Evolutionary conservation across 2,113 vertebrate species (phyloP), one percentile per base, ranked within the genome.

Genomic region (Gallinago media): DNA sequence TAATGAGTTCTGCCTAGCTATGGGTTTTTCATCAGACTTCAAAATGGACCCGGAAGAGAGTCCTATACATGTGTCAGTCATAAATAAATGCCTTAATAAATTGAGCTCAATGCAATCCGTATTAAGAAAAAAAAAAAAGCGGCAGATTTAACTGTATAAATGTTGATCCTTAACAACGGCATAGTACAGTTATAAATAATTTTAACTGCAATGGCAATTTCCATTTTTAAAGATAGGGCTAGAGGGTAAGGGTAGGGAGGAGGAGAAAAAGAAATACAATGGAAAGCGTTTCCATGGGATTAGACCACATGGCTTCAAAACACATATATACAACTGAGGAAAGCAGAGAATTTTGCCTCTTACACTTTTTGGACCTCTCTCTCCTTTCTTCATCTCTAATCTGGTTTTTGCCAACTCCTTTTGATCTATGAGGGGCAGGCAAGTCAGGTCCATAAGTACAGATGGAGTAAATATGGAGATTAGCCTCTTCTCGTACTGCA

Each of bases 381-480:
- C 92, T 97, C 94, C 95, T 98, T 97, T 98, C 97, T 97, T 98
- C 96, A 94, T 95, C 95, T 97, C 98, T 99, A 99, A 99, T 99
- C 99, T 99, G 98, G 97, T 99, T 99, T 99, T 98, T 98, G 98
- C 98, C 98, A 98, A 97, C 96, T 98, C 98, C 99, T 99, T 99
- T 99, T 99, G 99, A 99, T 99, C 98, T 99, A 92, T 71, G 91
- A 15, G 98, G 98, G 98, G 97, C 98, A 97, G 98, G 98, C 98
- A 97, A 98, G 98, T 98, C 98, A 98, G 98, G 98, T 98, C 98
- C 97, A 85, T 98, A 97, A 98, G 98, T 98, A 98, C 99, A 99
- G 99, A 99, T 99, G 99, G 99, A 98, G 98, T 98, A 98, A 99
- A 99, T 99, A 98, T 99, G 99, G 98, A 99, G 99, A 99, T 99